Evolutionary conservation across 2,113 vertebrate species (phyloP).

Genomic region (Tyto alba): DNA sequence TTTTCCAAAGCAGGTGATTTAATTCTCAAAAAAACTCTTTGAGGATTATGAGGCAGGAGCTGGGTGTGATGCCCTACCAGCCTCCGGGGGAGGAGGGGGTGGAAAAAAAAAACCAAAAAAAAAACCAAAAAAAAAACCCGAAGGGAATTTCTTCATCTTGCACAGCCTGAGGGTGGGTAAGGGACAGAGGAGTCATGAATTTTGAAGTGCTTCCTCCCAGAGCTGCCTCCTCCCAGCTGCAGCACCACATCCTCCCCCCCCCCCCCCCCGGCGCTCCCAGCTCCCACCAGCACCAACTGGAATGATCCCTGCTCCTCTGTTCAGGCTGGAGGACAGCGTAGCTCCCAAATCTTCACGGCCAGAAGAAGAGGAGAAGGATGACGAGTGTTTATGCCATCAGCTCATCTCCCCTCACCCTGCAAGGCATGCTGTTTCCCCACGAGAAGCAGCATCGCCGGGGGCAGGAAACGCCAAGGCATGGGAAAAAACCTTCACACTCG

Average conservation of each 20-base stretch:
- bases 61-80: background rate
- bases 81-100: no score
- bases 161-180: background rate
- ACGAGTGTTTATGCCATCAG: background rate
- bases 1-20: background rate
- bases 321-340: background rate
- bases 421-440: fast-evolving
- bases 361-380: background rate
- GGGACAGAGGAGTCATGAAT: background rate
- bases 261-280: background rate
- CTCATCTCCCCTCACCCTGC: background rate
- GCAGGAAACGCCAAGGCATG: slow-evolving; percentile 15
- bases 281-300: background rate
- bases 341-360: background rate
- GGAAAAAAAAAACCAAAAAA: no score
- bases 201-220: background rate
- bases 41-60: background rate
- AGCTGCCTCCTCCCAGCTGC: background rate
- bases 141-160: background rate
- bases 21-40: background rate
- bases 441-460: background rate
- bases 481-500: slow-evolving; percentile 24
- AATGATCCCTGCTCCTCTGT: background rate
- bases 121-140: no score
- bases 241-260: background rate